Percentiles rank a stretch among this genome's conserved stretches.
phyloP scores from a whole-genome alignment of 2,797 vertebrate genomes.

The Catamblyrhynchus diadema region DNA sequence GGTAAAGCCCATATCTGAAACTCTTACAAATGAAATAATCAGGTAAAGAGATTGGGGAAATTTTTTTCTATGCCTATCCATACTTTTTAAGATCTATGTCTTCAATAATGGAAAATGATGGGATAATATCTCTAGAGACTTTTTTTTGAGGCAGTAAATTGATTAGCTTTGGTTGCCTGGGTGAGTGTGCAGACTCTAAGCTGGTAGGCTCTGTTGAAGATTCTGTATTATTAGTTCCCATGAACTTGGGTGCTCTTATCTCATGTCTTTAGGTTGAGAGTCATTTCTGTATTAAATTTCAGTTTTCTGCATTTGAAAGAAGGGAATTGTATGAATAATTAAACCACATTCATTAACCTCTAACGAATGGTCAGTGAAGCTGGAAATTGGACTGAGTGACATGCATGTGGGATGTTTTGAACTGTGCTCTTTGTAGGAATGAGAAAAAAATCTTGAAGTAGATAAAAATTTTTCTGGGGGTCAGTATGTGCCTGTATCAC shows the following conservation, averaged over 20 bases:
- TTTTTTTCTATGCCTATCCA: background rate
- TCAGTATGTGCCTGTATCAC: background rate
- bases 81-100: background rate
- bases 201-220: background rate
- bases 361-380: background rate
- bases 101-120: background rate
- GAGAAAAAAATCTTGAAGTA: background rate
- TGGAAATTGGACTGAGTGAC: background rate
- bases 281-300: background rate
- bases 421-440: background rate
- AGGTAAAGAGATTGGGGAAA: background rate
- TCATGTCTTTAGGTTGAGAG: background rate
- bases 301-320: background rate
- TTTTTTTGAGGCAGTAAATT: background rate
- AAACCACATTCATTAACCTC: background rate
- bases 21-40: background rate
- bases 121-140: background rate
- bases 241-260: background rate
- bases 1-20: background rate
- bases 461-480: background rate
- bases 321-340: slow-evolving; percentile 22
- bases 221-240: background rate
- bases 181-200: background rate
- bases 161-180: background rate
- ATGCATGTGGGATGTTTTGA: background rate